Conservation (phyloP, 2,797 vertebrate genomes). For the Diplodus puntazzo region DNA sequence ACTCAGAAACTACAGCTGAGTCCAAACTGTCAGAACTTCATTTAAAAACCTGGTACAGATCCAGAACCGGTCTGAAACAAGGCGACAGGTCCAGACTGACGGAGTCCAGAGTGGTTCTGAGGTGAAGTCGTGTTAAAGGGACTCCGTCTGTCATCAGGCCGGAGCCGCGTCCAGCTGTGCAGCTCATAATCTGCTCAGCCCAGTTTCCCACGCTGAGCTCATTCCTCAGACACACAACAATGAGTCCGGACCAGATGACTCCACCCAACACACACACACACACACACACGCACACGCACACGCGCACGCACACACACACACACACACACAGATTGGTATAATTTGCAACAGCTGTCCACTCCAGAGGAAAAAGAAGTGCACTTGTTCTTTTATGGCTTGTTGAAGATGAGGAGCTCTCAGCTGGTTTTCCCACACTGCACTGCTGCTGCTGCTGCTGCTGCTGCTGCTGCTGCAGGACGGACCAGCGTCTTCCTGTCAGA, state of each 20-base stretch:
- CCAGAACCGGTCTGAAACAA: too few relatives aligned
- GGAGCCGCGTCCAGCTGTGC: conserved; percentile 61
- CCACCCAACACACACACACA: conserved; percentile 1
- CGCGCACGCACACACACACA: not conserved
- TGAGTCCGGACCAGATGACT: conserved; percentile 62
- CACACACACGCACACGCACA: conserved; percentile 2
- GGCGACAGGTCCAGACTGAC: not conserved
- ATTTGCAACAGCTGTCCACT: conserved; percentile 82
- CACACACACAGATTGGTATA: conserved; percentile 67
- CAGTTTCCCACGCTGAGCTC: conserved; percentile 82
- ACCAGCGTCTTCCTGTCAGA: not conserved
- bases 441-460: conserved; percentile 26
- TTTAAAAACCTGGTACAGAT: too few relatives aligned
- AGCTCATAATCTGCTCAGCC: conserved; percentile 41
- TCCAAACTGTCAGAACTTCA: too few relatives aligned
- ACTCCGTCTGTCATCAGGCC: conserved; percentile 27
- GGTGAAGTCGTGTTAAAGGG: not conserved
- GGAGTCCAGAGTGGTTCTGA: not conserved
- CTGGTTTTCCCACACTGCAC: conserved; percentile 77
- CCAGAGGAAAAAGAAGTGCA: conserved; percentile 29
- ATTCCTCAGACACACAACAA: conserved; percentile 78
- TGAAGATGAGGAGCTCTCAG: conserved; percentile 34
- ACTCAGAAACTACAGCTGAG: too few relatives aligned
- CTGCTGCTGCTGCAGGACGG: too few relatives aligned
- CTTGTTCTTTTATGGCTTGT: conserved; percentile 36